Evolutionary conservation across 2,888 invertebrate genomes (phyloP).

Genomic region (Dendrolimus houi): DNA sequence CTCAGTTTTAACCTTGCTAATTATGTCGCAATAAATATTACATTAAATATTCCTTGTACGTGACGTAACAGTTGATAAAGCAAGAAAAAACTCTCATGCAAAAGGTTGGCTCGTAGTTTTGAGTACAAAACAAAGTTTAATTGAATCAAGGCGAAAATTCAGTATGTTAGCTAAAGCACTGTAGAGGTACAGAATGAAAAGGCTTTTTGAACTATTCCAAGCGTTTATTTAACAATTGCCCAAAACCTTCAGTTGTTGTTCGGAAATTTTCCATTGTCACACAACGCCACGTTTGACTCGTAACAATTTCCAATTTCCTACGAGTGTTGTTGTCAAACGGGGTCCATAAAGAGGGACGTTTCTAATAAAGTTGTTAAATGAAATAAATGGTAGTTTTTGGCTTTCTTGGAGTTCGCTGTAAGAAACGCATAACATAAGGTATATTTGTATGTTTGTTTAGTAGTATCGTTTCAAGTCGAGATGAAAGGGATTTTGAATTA

Average conservation of each 20-base stretch:
- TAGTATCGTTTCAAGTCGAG: not conserved
- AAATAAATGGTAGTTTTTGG: constrained; percentile 7
- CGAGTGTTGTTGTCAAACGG: constrained; percentile 10
- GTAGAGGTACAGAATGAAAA: not conserved
- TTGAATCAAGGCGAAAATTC: too few species aligned
- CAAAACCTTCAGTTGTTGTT: not conserved
- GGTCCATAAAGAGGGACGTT: constrained; percentile 5
- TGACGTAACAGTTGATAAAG: too few species aligned
- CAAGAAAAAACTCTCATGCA: too few species aligned
- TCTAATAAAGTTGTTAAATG: constrained; percentile 11
- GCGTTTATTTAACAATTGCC: not conserved
- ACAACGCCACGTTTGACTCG: constrained; percentile 13
- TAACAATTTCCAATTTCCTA: constrained; percentile 25
- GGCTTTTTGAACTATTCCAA: constrained; percentile 1
- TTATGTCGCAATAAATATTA: too few species aligned
- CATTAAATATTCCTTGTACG: too few species aligned
- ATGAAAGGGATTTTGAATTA: not conserved
- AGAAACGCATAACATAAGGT: not conserved
- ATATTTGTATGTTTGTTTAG: constrained; percentile 1
- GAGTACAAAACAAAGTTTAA: too few species aligned
- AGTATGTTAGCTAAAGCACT: not conserved
- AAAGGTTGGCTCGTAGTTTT: too few species aligned
- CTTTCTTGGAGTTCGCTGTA: constrained; percentile 5
- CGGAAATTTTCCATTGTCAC: constrained; percentile 5
- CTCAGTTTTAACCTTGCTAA: too few species aligned